These are phyloP conservation scores for Pachypeltis micranthus DNA, from an alignment of 1,140 invertebrate species.

Conservation along the genomic window DNA sequence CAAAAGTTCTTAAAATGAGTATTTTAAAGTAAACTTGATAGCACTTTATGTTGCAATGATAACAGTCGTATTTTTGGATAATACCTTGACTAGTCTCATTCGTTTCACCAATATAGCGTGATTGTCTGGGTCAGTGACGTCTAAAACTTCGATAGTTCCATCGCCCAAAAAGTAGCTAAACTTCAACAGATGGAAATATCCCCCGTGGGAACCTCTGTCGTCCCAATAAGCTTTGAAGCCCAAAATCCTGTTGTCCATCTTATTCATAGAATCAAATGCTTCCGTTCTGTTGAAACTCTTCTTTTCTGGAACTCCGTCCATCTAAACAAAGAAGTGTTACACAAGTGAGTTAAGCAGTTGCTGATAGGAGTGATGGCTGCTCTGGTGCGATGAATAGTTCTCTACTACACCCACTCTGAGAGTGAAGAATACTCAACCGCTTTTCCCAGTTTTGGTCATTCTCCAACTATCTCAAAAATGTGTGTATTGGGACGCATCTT, in stretches of 20 bases:
- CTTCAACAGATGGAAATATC: slow-evolving; percentile 59
- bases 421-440: too few species aligned
- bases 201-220: slow-evolving; percentile 57
- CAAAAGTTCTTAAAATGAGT: not conserved
- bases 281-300: slow-evolving; percentile 25
- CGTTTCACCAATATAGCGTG: slow-evolving; percentile 44
- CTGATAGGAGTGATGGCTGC: too few species aligned
- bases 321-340: slow-evolving; percentile 1
- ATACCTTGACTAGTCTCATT: slow-evolving; percentile 68
- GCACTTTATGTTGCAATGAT: not conserved
- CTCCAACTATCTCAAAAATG: too few species aligned
- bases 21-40: too few species aligned
- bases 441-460: too few species aligned
- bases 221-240: slow-evolving; percentile 86
- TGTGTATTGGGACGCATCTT: too few species aligned
- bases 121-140: slow-evolving; percentile 37
- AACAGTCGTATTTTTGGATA: not conserved
- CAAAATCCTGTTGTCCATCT: slow-evolving; percentile 61
- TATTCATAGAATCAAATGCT: slow-evolving; percentile 57
- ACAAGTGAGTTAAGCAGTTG: too few species aligned
- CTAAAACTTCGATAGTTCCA: slow-evolving; percentile 79
- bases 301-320: slow-evolving; percentile 8
- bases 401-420: too few species aligned
- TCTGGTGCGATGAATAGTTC: too few species aligned
- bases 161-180: slow-evolving; percentile 75